These are phyloP conservation scores for Folsomia candida DNA, from an alignment of 2,888 invertebrate genomes.

Conservation along the genomic window DNA sequence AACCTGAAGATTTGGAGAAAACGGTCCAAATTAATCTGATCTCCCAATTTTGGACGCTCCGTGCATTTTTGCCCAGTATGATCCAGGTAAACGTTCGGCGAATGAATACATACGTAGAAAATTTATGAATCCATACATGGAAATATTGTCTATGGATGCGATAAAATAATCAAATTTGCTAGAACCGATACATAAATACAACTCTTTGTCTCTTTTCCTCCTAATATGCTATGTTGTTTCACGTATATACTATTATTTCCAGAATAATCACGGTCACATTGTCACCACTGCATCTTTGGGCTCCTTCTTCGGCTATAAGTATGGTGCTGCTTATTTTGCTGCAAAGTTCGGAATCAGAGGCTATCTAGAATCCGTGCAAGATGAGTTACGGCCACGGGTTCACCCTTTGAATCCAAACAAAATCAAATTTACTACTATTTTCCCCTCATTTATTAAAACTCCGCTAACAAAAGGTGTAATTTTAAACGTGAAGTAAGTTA, in stretches of 20 bases:
- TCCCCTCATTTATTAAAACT: slow-evolving; percentile 63
- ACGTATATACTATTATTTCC: too few relatives aligned
- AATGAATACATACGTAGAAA: too few relatives aligned
- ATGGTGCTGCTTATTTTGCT: slow-evolving; percentile 63
- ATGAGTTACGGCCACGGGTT: slow-evolving; percentile 62
- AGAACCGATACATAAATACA: too few relatives aligned
- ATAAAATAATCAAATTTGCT: too few relatives aligned
- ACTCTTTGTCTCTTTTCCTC: too few relatives aligned
- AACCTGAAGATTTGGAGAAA: slow-evolving; percentile 59
- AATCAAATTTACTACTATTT: slow-evolving; percentile 63
- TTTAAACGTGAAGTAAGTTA: slow-evolving; percentile 24
- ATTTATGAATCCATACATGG: too few relatives aligned
- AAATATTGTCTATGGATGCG: too few relatives aligned
- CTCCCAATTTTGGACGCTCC: slow-evolving; percentile 65
- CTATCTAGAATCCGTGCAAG: slow-evolving; percentile 63
- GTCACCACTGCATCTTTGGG: slow-evolving; percentile 64
- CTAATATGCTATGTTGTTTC: too few relatives aligned
- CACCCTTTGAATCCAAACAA: slow-evolving; percentile 58
- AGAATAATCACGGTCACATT: slow-evolving; percentile 61
- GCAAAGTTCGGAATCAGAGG: slow-evolving; percentile 68
- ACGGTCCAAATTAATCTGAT: slow-evolving; percentile 64
- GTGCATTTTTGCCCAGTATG: slow-evolving; percentile 64
- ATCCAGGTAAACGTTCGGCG: too few relatives aligned
- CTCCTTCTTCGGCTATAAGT: slow-evolving; percentile 61
- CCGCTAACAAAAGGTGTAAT: slow-evolving; percentile 53